phyloP scores from a whole-genome alignment of 2,113 vertebrate species.

The Microcebus lehilahytsara region DNA sequence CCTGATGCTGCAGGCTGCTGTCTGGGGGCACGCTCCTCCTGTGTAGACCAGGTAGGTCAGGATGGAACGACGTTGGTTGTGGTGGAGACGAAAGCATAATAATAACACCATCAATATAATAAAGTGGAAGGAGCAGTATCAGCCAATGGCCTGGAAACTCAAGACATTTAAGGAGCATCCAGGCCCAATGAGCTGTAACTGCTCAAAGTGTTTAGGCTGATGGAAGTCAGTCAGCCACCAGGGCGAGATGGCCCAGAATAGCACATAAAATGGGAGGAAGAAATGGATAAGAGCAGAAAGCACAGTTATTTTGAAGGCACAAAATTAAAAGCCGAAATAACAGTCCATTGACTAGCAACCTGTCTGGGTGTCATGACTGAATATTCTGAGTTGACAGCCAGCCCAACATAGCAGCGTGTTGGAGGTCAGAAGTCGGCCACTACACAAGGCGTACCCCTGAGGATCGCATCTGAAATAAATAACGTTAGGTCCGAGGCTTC shows the following conservation, averaged over 20 bases:
- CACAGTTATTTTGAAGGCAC: background rate
- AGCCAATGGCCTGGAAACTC: conserved; percentile 37
- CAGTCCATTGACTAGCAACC: background rate
- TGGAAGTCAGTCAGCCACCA: conserved; percentile 17
- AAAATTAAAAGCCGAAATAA: conserved; percentile 41
- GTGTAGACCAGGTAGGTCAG: background rate
- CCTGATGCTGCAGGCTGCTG: too few relatives aligned
- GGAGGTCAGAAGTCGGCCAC: background rate
- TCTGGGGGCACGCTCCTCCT: too few relatives aligned
- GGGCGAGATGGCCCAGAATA: background rate
- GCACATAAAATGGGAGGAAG: background rate
- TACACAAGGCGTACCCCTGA: background rate
- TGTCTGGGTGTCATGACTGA: background rate
- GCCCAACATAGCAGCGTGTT: background rate
- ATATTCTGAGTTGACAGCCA: background rate
- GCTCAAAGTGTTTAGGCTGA: conserved; percentile 12
- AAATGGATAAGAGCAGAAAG: background rate
- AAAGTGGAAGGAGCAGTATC: background rate
- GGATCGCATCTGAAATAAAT: background rate
- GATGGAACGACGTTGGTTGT: background rate
- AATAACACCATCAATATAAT: conserved; percentile 9
- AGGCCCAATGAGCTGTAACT: conserved; percentile 45
- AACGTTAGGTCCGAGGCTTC: background rate
- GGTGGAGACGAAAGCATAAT: background rate
- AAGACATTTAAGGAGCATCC: conserved; percentile 16